Conservation (phyloP, 2,888 invertebrate species). For the Opisthograptis luteolata region DNA sequence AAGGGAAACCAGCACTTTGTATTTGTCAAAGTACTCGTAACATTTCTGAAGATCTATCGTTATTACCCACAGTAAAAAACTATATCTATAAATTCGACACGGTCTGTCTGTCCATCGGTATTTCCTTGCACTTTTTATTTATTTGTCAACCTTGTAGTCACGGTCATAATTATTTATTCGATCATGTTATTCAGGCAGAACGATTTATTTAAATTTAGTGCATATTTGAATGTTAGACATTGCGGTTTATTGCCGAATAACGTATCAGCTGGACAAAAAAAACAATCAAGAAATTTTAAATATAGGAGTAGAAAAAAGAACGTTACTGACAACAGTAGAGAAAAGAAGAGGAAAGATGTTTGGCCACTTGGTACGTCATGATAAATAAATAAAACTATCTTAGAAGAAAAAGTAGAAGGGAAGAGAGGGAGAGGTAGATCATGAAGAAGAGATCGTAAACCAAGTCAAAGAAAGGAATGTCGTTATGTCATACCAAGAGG, state of each 20-base stretch:
- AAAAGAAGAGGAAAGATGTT: too few relatives aligned
- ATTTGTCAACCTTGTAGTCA: constrained; percentile 62
- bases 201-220: constrained; percentile 40
- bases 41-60: constrained; percentile 1
- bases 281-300: too few relatives aligned
- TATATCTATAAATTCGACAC: constrained; percentile 31
- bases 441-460: too few relatives aligned
- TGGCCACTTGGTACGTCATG: too few relatives aligned
- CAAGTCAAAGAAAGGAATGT: too few relatives aligned
- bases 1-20: background rate
- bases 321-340: too few relatives aligned
- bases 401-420: too few relatives aligned
- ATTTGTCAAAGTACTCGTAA: constrained; percentile 10
- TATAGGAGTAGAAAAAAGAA: background rate
- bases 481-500: too few relatives aligned
- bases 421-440: too few relatives aligned
- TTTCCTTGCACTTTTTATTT: constrained; percentile 48
- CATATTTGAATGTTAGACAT: constrained; percentile 24
- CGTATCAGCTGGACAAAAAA: too few relatives aligned
- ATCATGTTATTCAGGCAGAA: too few relatives aligned
- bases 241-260: constrained; percentile 16
- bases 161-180: constrained; percentile 39
- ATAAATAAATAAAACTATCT: too few relatives aligned
- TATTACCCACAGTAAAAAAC: constrained; percentile 7
- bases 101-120: constrained; percentile 28